Evolutionary conservation across 2,797 vertebrate species (phyloP), one percentile per base, ranked within the genome.

Genomic region (Sciaenops ocellatus): DNA sequence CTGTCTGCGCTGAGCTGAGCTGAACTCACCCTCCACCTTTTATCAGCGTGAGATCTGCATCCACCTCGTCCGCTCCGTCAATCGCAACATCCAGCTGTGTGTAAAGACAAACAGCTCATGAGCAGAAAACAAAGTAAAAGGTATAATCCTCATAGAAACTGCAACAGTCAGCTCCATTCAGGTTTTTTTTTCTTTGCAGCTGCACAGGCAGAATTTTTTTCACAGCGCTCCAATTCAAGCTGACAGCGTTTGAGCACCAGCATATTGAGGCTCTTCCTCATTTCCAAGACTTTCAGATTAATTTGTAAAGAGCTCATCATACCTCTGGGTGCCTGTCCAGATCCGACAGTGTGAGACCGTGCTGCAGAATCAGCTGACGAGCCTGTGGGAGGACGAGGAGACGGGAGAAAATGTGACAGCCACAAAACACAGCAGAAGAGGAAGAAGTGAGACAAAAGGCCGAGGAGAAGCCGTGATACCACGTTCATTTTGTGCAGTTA

Each of bases 291-390:
- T 73, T 78, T 82, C 61, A 48, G 34, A 64, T 62, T 8, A 5
- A 74, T 61, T 59, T 22, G 57, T 5, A 38, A 56, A n/a, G 2
- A 63, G 65, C 75, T 74, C 69, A 0, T 71, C 85, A 10, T 85
- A 99, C 98, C 96, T 99, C 97, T 22, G 98, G 98, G 91, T 99
- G 96, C 68, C 97, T 88, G 90, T 99, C 98, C 93, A 99, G 95
- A 86, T 99, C 98, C 26, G 97, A 98, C 64, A 99, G 94, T 0
- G 92, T 93, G 84, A 99, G 95, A 64, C 97, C 95, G 0, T 97
- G 95, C 90, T 98, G 95, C 83, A 99, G 92, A 73, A 99, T 98
- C 89, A 99, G 95, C 93, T 99, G 98, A 28, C 98, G 97, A 22
- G 98, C 98, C 98, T 99, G 91, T 0, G 71, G 73, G 82, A 66